phyloP scores from a whole-genome alignment of 2,797 vertebrate species.

The Aulostomus chinensis region DNA sequence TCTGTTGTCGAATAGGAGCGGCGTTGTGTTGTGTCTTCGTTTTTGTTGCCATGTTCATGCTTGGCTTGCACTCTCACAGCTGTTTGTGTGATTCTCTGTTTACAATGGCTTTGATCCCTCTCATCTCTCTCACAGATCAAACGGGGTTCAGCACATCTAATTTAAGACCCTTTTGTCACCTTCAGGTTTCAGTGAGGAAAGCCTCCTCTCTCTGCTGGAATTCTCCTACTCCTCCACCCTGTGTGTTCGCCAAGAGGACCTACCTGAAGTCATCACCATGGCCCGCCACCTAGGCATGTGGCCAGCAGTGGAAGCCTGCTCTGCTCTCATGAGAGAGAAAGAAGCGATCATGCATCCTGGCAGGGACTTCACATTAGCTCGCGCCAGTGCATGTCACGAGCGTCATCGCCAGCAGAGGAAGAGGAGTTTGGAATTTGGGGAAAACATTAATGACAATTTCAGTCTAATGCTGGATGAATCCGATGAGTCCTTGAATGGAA shows the following conservation, averaged over 20 bases:
- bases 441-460: slow-evolving; percentile 37
- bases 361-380: slow-evolving; percentile 29
- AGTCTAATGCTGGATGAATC: slow-evolving; percentile 42
- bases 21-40: not conserved
- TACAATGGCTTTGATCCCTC: slow-evolving; percentile 27
- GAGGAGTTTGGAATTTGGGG: slow-evolving; percentile 28
- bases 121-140: slow-evolving; percentile 25
- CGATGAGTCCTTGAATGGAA: slow-evolving; percentile 53
- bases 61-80: slow-evolving; percentile 13
- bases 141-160: slow-evolving; percentile 27
- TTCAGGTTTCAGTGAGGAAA: slow-evolving; percentile 81
- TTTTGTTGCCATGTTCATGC: slow-evolving; percentile 22
- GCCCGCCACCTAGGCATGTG: slow-evolving; percentile 86
- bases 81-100: slow-evolving; percentile 27
- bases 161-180: slow-evolving; percentile 9
- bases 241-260: slow-evolving; percentile 73
- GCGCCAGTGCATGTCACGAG: slow-evolving; percentile 19
- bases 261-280: slow-evolving; percentile 82
- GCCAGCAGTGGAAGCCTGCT: slow-evolving; percentile 83
- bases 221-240: slow-evolving; percentile 86
- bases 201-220: slow-evolving; percentile 81
- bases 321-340: slow-evolving; percentile 78
- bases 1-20: slow-evolving; percentile 9
- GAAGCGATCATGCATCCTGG: slow-evolving; percentile 35
- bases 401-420: slow-evolving; percentile 48